phyloP scores from a whole-genome alignment of 2,113 vertebrate species.

The Trematomus loennbergii region DNA sequence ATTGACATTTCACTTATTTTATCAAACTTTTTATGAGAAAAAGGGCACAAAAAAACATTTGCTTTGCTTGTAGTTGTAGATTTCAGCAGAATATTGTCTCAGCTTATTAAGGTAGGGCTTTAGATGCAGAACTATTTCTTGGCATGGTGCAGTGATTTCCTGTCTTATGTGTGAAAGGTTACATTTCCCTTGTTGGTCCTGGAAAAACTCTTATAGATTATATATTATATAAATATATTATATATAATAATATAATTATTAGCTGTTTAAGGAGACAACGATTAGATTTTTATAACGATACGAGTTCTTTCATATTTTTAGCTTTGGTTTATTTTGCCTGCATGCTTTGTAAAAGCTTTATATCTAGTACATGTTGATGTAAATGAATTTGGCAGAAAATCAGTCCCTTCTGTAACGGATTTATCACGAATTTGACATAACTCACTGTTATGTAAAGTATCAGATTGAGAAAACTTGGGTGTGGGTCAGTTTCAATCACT shows the following conservation, averaged over 20 bases:
- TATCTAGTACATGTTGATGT: not conserved
- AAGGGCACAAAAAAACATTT: too few species aligned
- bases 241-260: too few species aligned
- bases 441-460: not conserved
- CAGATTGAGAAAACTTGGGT: not conserved
- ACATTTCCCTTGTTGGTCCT: not conserved
- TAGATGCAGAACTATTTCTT: not conserved
- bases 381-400: not conserved
- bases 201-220: not conserved
- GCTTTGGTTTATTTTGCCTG: not conserved
- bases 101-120: too few species aligned
- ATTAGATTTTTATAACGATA: too few species aligned
- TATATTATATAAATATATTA: not conserved
- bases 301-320: too few species aligned
- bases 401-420: too few species aligned
- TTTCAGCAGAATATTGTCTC: too few species aligned
- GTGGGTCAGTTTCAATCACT: conserved; percentile 1
- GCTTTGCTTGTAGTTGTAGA: too few species aligned
- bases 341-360: not conserved
- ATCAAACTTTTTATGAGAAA: too few species aligned
- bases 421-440: not conserved
- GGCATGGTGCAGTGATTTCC: not conserved
- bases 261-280: too few species aligned
- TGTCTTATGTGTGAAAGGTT: not conserved
- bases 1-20: not conserved